Evolutionary conservation across 1,140 invertebrate species (phyloP), one percentile per base, ranked within the genome.

Genomic region (Aricia agestis): DNA sequence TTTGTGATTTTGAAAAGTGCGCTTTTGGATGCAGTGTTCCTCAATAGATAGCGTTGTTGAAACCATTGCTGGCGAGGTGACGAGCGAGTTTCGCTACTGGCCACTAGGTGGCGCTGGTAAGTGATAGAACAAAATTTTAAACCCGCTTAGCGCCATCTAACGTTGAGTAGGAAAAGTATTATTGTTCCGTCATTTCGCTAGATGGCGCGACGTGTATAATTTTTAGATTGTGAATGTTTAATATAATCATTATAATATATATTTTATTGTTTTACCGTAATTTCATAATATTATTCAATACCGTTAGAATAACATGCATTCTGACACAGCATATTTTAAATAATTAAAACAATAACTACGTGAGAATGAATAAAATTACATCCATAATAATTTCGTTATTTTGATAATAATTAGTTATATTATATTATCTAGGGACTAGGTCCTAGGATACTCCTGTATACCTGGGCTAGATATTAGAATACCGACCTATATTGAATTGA

Each of bases 11-110:
- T 58, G 74, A 80, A 82, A 80, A 80, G 84, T 87, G 87, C 80
- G 76, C 78, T 81, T 52, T 88, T 90, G 88, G 88, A 90, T 90
- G 88, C 88, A 90, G 88, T 90, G 88, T 75, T 86, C 66, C 71
- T 75, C 77, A 69, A 79, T 80, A 90, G 86, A 84, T 89, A 84
- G 84, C 83, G 83, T 79, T 84, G 80, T 79, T 84, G 71, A 78
- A 73, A 77, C 80, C 79, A 76, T 86, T 83, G 82, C 78, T 86
- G 72, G 69, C 18, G 65, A 75, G 82, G 80, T 82, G 82, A 74
- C 69, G 71, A 73, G 59, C 61, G 76, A 74, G 72, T 90, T 80
- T 68, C 6, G 80, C 84, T 79, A 79, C 73, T 76, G 70, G 66
- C 70, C 79, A 70, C 78, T 80, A 87, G 88, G 70, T 87, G 80